Evolutionary conservation across 1,140 invertebrate species (phyloP), one percentile per base, ranked within the genome.

Genomic region (Aphelinus certus): DNA sequence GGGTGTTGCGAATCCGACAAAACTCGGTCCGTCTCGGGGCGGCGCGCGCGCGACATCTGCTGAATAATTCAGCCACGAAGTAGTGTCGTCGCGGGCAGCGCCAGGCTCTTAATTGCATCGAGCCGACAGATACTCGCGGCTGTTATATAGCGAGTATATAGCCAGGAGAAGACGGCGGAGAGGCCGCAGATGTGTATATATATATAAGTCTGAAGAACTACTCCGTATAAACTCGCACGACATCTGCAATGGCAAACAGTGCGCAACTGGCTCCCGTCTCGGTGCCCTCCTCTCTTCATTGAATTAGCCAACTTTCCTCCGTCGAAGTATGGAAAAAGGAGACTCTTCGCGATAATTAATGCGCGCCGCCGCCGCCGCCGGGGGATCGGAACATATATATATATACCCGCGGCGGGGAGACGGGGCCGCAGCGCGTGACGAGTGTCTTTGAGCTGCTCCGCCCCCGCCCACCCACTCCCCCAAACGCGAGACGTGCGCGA

Each of bases 31-130:
- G 43, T 66, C 61, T 62, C 10, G 7, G 49, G 49, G 63, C 46
- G 10, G 47, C 63, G 49, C 66, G 80, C 80, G 79, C 76, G 79
- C 79, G 81, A 83, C 80, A 81, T 80, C 76, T 80, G 79, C 80
- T 85, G 84, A 85, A 85, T 85, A 81, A 85, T 85, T 85, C 84
- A 84, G 79, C 68, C 78, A 81, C 77, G 76, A 79, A 78, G 79
- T 78, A 78, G 75, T 81, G 78, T 81, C 71, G 79, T 81, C 51
- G 70, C 79, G 78, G 79, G 60, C 72, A 79, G 56, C 55, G 53
- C 76, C 68, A 77, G 78, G 73, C 58, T 64, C 78, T 82, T 83
- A 78, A 85, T 83, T 82, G 82, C 81, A 76, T 81, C 71, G 58
- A 63, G 62, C 70, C 68, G 73, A 74, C 48, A 26, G 26, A 26